Evolutionary conservation across 2,888 invertebrate genomes (phyloP).

Genomic region (Machimus atricapillus): DNA sequence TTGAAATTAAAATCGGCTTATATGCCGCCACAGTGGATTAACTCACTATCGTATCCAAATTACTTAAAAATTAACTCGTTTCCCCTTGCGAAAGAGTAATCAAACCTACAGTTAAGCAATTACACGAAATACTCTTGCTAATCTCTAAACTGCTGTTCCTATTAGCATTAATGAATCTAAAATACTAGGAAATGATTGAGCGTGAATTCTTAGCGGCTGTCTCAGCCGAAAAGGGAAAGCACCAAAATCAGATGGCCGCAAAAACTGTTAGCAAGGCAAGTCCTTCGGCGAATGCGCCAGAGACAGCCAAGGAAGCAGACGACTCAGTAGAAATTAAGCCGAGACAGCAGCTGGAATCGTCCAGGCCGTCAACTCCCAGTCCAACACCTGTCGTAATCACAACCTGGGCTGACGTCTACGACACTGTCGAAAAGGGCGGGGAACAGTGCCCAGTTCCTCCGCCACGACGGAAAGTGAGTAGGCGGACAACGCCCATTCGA

Average conservation of each 20-base stretch:
- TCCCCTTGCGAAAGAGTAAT: background rate
- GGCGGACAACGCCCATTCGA: conserved; percentile 53
- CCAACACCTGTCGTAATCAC: background rate
- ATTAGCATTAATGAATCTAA: conserved; percentile 10
- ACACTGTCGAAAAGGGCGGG: conserved; percentile 51
- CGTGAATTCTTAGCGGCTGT: conserved; percentile 62
- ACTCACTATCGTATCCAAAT: background rate
- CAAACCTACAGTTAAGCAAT: background rate
- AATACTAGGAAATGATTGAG: conserved; percentile 60
- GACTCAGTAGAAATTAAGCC: background rate
- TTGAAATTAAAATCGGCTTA: background rate
- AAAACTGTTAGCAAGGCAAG: conserved; percentile 51
- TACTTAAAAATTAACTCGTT: background rate
- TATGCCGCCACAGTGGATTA: background rate
- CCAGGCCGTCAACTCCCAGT: background rate
- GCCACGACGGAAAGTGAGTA: conserved; percentile 58
- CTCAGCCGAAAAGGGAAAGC: conserved; percentile 58
- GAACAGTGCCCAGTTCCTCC: conserved; percentile 57
- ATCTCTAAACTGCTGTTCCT: background rate
- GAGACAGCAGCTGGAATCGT: background rate
- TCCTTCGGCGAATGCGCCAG: conserved; percentile 22
- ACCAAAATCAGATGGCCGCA: background rate
- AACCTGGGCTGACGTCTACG: conserved; percentile 32
- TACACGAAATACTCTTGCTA: background rate
- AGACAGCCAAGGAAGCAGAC: background rate